phyloP scores from a whole-genome alignment of 2,113 vertebrate genomes.

The Greenwoodochromis staneri region DNA sequence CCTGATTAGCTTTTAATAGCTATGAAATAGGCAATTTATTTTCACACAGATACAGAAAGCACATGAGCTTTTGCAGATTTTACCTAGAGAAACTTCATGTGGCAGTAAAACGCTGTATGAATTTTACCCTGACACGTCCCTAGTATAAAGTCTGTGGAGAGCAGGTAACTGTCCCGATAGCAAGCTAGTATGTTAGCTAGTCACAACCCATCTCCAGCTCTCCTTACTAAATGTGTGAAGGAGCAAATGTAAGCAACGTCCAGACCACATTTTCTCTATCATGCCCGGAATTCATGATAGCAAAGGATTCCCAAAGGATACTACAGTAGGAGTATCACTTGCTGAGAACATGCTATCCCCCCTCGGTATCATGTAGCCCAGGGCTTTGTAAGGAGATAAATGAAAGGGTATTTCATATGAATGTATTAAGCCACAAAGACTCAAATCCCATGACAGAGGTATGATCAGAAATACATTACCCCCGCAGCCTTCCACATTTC shows the following conservation, averaged over 20 bases:
- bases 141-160: neutral
- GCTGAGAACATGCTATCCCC: neutral
- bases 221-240: neutral
- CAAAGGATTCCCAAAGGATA: neutral
- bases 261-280: neutral
- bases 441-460: constrained; percentile 43
- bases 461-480: constrained; percentile 34
- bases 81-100: neutral
- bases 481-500: neutral
- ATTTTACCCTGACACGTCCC: neutral
- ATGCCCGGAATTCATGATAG: neutral
- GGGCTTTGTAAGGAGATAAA: neutral
- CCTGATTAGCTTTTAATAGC: neutral
- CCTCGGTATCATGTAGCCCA: neutral
- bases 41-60: neutral
- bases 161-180: neutral
- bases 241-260: neutral
- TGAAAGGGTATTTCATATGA: constrained; percentile 23
- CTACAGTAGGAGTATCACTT: neutral
- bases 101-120: neutral
- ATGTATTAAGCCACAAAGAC: neutral
- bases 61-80: neutral
- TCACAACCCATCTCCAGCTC: neutral
- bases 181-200: neutral
- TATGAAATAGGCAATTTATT: neutral